A percentile compares a stretch with the other conserved stretches of the same genome.
These are phyloP conservation scores for Pterocles orientalis DNA, from an alignment of 2,113 vertebrate species.

Conservation along the genomic window DNA sequence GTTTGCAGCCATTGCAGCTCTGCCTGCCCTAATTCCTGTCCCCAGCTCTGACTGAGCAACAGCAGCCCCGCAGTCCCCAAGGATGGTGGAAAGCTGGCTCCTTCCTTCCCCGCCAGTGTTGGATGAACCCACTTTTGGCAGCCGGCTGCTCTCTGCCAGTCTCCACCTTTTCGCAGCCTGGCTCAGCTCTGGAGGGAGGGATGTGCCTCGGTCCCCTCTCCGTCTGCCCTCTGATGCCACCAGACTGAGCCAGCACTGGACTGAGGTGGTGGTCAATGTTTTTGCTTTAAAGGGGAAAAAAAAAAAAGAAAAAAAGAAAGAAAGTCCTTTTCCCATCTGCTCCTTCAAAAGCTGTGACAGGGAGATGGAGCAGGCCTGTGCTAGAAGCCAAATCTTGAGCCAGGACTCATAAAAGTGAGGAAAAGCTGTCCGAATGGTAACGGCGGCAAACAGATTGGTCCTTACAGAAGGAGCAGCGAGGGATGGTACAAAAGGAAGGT, in stretches of 20 bases:
- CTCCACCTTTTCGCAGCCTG: background rate
- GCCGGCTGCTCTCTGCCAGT: background rate
- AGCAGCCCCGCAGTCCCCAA: slow-evolving; percentile 38
- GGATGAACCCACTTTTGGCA: background rate
- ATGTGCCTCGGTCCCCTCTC: background rate
- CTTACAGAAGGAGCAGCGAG: background rate
- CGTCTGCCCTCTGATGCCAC: background rate
- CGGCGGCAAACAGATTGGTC: background rate
- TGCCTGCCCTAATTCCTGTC: slow-evolving; percentile 47
- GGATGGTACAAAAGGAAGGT: background rate
- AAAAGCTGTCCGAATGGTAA: background rate
- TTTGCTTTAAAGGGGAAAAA: background rate
- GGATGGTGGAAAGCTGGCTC: background rate
- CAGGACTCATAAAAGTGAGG: background rate
- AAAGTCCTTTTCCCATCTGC: background rate
- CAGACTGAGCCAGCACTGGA: background rate
- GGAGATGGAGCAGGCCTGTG: background rate
- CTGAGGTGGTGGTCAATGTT: background rate
- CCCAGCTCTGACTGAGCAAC: slow-evolving; percentile 19
- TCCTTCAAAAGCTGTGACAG: background rate
- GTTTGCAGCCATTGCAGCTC: background rate
- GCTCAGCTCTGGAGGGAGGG: background rate
- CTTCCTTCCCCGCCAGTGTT: background rate
- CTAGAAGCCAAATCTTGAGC: background rate
- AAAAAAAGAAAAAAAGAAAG: background rate